phyloP scores from a whole-genome alignment of 2,113 vertebrate genomes.

The Heterotilapia buettikoferi region DNA sequence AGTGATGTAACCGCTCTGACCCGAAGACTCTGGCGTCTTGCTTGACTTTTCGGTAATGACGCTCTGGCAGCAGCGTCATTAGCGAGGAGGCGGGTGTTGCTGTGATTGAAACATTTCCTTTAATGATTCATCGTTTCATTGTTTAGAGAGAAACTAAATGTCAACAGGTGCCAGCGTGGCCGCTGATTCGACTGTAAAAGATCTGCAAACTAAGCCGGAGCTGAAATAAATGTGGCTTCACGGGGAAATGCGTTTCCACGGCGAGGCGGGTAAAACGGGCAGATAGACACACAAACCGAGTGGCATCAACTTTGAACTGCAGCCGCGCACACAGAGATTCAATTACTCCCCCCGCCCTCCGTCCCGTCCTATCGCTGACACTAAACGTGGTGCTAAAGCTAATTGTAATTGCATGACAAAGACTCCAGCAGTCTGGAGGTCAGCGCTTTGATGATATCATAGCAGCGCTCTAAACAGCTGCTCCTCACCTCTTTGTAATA shows the following conservation, averaged over 20 bases:
- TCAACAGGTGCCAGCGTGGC: not conserved
- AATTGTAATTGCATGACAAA: constrained; percentile 37
- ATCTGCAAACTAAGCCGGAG: not conserved
- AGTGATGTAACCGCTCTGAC: not conserved
- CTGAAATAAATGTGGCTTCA: not conserved
- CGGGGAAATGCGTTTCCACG: not conserved
- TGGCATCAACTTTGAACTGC: not conserved
- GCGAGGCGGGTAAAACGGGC: not conserved
- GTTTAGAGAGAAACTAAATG: constrained; percentile 9
- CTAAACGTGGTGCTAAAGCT: constrained; percentile 8
- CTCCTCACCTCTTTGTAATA: constrained; percentile 51
- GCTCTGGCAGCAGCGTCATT: not conserved
- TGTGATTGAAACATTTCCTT: constrained; percentile 14
- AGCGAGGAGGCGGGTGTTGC: constrained; percentile 30
- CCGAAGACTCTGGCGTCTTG: not conserved
- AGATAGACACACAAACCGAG: not conserved
- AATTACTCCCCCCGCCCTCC: not conserved
- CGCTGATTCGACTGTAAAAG: not conserved
- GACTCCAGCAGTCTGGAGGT: constrained; percentile 34
- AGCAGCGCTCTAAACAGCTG: constrained; percentile 30
- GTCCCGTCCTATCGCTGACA: not conserved
- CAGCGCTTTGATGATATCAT: constrained; percentile 43
- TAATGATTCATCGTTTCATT: constrained; percentile 34
- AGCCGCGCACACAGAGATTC: not conserved
- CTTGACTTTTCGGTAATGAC: not conserved